These are phyloP conservation scores for Siderastrea radians DNA, from an alignment of 92 coral and sea anemone genomes.

Conservation along the genomic window DNA sequence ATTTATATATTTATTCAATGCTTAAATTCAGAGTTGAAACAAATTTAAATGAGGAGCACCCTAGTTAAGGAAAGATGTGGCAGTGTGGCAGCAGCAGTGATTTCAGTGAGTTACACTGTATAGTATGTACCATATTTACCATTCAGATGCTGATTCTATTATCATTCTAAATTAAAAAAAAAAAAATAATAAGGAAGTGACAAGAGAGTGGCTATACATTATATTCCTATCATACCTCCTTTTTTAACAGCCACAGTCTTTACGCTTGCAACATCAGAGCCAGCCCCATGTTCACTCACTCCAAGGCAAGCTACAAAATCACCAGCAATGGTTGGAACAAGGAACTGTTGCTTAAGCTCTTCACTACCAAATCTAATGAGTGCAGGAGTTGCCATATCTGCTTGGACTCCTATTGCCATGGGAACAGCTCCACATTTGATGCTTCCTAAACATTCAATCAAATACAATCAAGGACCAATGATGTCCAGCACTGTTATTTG, in stretches of 20 bases:
- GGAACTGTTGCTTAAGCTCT: slow-evolving; percentile 90
- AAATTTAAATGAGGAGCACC: too few relatives aligned
- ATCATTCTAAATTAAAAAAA: too few relatives aligned
- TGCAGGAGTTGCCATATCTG: slow-evolving; percentile 98
- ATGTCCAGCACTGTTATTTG: neutral
- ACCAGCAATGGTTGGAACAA: slow-evolving; percentile 94
- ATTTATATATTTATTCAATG: too few relatives aligned
- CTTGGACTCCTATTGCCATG: slow-evolving; percentile 98
- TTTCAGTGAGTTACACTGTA: too few relatives aligned
- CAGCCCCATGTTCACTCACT: slow-evolving; percentile 97
- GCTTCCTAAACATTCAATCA: slow-evolving; percentile 64
- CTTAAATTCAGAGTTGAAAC: too few relatives aligned
- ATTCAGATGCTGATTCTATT: too few relatives aligned
- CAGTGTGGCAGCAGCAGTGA: too few relatives aligned
- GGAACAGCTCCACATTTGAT: slow-evolving; percentile 94
- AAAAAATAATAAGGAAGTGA: neutral
- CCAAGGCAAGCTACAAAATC: slow-evolving; percentile 98
- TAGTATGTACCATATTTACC: too few relatives aligned
- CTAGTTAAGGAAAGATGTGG: too few relatives aligned
- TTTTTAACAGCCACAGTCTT: slow-evolving; percentile 95
- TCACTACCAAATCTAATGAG: slow-evolving; percentile 96
- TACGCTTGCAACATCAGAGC: slow-evolving; percentile 98
- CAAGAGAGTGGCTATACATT: neutral
- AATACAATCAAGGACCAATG: neutral
- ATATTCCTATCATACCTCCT: slow-evolving; percentile 73